Evolutionary conservation across 1,140 invertebrate genomes (phyloP), one percentile per base, ranked within the genome.

Genomic region (Cyrtorhinus lividipennis): DNA sequence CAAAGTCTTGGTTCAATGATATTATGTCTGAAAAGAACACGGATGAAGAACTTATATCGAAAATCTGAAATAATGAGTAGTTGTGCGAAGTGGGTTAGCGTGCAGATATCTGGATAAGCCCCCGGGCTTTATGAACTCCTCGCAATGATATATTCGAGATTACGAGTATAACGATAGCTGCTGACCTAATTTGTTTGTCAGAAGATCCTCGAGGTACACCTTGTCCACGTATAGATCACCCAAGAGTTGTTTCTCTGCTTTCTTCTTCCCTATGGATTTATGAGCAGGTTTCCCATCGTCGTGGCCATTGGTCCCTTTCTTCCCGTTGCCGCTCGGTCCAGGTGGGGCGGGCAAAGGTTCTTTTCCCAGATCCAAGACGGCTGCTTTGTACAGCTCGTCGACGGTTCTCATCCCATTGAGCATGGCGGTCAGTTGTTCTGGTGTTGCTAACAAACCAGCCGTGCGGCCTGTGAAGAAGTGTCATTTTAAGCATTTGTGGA

Each of bases 211-310:
- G 12, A 90, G 72, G 70, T 90, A 90, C 30, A 85, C 80, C 67
- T 88, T 89, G 71, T 90, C 88, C 0, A 83, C 80, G 68, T 82
- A 85, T 22, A 90, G 73, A 66, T 86, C 82, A 1, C 85, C 83
- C 0, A 89, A 73, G 2, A 87, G 72, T 63, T 82, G 80, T 58
- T 77, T 72, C 38, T 63, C 68, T 20, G 59, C 65, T 25, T 64
- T 67, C 60, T 62, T 66, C 25, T 59, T 59, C 25, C 58, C 24
- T 10, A 59, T 18, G n/a, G 58, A 25, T 30, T 59, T 59, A 15
- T 59, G 24, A 8, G 58, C 58, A n/a, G 24, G 58, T 59, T 59
- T 59, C 1, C n/a, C 26, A 8, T 13, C 58, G n/a, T 15, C 26
- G n/a, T 23, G 13, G 25, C 24, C 5, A 24, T 30, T 59, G 27